Base-by-base conservation (phyloP, 2,888 invertebrate genomes). In the Enchytraeus crypticus region DNA sequence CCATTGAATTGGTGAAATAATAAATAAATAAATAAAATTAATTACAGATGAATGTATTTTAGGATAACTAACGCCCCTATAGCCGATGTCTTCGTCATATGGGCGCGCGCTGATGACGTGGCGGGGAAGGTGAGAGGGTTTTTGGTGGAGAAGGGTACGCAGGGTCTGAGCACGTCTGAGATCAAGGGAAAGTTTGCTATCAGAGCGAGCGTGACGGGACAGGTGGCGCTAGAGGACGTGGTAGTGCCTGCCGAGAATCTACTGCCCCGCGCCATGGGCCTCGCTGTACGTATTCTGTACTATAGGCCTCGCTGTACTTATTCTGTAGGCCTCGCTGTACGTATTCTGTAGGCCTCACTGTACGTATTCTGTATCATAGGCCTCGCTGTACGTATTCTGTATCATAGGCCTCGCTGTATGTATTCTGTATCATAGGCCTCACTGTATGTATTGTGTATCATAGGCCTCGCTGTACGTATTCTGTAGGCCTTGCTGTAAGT, bases 31-130 rank as follows among this genome's bases (percentile, higher is more conserved):
- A 23, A 47, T 49, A n/a, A 21, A n/a, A 18, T 49, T 54, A 5
- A 27, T 57, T 8, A 5, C 23, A 29, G n/a, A n/a, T 59, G 11
- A 14, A 5, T 58, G 32, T 46, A 34, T 4, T 45, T 14, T 56
- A 87, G 87, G 92, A 98, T 98, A 64, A 95, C 96, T 0, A 97
- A 93, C 80, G 86, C 96, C 0, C 97, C 98, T 0, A 86, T 98
- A 53, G 90, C 98, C 26, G 96, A 98, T 79, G 81, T 98, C 3
- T 83, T 90, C 59, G 78, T 98, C 51, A 83, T 99, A 8, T 99
- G 98, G 98, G 98, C 90, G 0, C 90, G 88, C 77, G 85, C 86
- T 72, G 89, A 91, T 11, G 87, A 88, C 73, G 84, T 85, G 53
- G 75, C 77, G 63, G 74, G 77, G 63, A 71, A 66, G 65, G 84